Base-by-base conservation (phyloP, 2,113 vertebrate species). In the Pollimyrus isidori region DNA sequence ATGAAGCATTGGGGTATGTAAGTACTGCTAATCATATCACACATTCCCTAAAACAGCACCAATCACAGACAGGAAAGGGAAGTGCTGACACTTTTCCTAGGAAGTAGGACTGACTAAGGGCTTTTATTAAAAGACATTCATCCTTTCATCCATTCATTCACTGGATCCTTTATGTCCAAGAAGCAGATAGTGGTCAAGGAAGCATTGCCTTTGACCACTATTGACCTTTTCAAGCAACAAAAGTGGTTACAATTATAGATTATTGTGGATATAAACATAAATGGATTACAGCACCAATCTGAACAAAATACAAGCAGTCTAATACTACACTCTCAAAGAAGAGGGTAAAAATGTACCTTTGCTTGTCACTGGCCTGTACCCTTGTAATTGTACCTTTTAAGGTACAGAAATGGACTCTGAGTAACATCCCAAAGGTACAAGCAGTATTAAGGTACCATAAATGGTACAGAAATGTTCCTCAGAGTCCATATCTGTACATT, bases 61-160 rank as follows among this genome's bases (percentile, higher is more conserved):
- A 4, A 76, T 62, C 48, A 6, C 23, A 86, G 53, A 76, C 82
- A 90, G 92, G 92, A 93, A 92, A 58, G 26, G 91, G 91, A 91
- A 91, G 84, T 90, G 92, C 91, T 92, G 92, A 93, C 90, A 85
- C 39, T 88, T n/a, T 91, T 93, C 90, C 89, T 91, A 86, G 35
- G 45, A 89, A 87, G 48, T 86, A 76, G 10, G 35, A 52, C 35
- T 83, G 7, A 86, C 73, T 49, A 69, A 48, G 45, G 48, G n/a
- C 23, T 50, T 49, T 50, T 50, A 26, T 50, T 86, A 39, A 80
- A 80, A 80, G 35, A 80, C 73, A 86, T 50, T 4, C 10, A 50
- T 86, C 82, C 82, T 85, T 48, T 85, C 82, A 48, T 23, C 21
- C 23, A 26, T 48, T 26, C 46, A 45, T 49, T n/a, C 19, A 84